Evolutionary conservation across 2,888 invertebrate genomes (phyloP), one percentile per base, ranked within the genome.

Genomic region (Alitta virens): DNA sequence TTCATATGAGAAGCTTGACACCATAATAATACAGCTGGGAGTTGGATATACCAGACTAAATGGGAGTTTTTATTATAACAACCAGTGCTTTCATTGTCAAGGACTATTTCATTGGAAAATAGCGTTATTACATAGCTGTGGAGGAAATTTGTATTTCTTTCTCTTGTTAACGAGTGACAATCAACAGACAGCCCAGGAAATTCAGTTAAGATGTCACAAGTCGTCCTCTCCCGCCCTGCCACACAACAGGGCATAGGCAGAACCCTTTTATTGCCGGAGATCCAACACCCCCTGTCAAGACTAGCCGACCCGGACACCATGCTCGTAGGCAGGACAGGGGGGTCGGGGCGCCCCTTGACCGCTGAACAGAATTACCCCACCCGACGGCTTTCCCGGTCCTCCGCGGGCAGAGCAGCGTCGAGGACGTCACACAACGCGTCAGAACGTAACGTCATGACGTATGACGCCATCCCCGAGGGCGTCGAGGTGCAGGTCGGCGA

Each of bases 241-340:
- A 65, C 65, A 1, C 58, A 58, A 50, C 58, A 58, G 55, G 26
- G 42, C 5, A 12, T 38, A 5, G 24, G 12, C 24, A 42, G 24
- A 14, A 42, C 16, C 5, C 23, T 5, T n/a, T 24, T 43, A 9
- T 62, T 68, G 16, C 68, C 68, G 2, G 60, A 63, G 42, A 80
- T 80, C 46, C 72, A 75, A 58, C 80, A 80, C 67, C 80, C 80
- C 2, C 58, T 79, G 49, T 78, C 78, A 50, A 65, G 78, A 24
- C 69, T 80, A 72, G 71, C 72, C 50, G 72, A 73, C 65, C 78
- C 78, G 14, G 73, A 66, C 14, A 68, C 72, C 18, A 66, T 79
- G 72, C 76, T 73, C 58, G 56, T 71, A 9, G 67, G 43, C 14
- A 52, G 52, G 26, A 24, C 23, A 12, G 27, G 40, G 16, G 62